Evolutionary conservation across 2,113 vertebrate genomes (phyloP).

Genomic region (Pavo muticus): DNA sequence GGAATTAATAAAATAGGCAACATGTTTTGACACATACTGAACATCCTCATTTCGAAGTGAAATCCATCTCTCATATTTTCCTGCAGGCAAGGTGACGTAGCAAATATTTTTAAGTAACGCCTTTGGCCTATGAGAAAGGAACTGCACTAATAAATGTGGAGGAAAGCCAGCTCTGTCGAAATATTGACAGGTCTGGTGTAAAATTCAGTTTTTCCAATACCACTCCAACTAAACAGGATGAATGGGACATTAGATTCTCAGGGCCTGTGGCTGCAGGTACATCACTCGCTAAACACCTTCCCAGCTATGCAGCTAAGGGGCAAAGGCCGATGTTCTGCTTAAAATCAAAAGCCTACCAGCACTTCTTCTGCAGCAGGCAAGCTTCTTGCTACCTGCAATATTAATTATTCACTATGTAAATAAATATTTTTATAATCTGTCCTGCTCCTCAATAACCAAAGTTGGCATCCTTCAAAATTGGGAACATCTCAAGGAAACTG

Average conservation of each 20-base stretch:
- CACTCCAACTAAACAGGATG: constrained; percentile 23
- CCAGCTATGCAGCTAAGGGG: neutral
- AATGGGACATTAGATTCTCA: neutral
- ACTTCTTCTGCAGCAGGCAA: neutral
- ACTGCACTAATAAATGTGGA: neutral
- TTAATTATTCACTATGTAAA: neutral
- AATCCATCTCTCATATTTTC: neutral
- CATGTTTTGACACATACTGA: constrained; percentile 13
- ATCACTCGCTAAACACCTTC: neutral
- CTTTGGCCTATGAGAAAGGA: neutral
- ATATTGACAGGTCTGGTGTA: constrained; percentile 32
- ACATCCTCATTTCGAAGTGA: constrained; percentile 16
- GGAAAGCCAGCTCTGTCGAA: neutral
- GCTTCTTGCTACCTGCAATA: neutral
- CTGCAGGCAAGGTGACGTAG: neutral
- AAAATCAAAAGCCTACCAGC: neutral
- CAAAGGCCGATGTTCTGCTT: neutral
- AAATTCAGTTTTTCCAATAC: constrained; percentile 28
- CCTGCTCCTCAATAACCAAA: neutral
- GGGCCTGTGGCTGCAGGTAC: neutral
- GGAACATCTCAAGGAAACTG: neutral
- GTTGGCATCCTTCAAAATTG: neutral
- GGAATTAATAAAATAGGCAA: constrained; percentile 20
- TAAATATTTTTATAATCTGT: neutral
- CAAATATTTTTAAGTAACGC: neutral